Base-by-base conservation (phyloP, 2,113 vertebrate genomes). In the Pionites leucogaster region DNA sequence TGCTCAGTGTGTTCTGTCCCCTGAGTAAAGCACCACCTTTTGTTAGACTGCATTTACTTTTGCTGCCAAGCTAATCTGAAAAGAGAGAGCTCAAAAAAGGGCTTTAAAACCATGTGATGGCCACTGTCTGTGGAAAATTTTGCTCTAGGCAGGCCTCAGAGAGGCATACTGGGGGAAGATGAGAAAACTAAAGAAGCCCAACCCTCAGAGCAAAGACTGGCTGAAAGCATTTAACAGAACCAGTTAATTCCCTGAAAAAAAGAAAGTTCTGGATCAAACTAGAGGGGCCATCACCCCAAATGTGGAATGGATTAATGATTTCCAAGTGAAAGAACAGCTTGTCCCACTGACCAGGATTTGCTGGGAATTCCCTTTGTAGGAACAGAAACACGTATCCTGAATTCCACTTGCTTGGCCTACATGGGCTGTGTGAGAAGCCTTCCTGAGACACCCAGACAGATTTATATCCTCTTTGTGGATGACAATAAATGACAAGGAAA, bases 301-400 rank as follows among this genome's bases (percentile, higher is more conserved):
- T 1, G 0, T 47, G 33, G 52, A 72, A 80, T 7, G 11, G 60
- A 35, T 59, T 59, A 59, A 59, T 24, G 55, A 57, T 14, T 86
- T 74, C 46, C 4, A 7, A 93, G 80, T 39, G 68, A 76, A 88
- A 64, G 16, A 90, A 80, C 19, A 83, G 68, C 29, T 83, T 64
- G 42, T 88, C 33, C 68, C 5, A 4, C 52, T 12, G 46, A 53
- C 27, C 22, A 47, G 50, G 62, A 69, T 85, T 82, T 82, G 17
- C 65, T 84, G 65, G 65, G 62, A 96, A 89, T 86, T 76, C 88
- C 81, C 74, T 89, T 5, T 44, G 72, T 82, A 92, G 89, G 92
- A 83, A 53, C 18, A 81, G 33, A 86, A 67, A n/a, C 29, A 22
- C 0, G 0, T 37, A 55, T 41, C 46, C 52, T 67, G 67, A 95